These are phyloP conservation scores for Smutsia temminckii DNA, from an alignment of 2,797 vertebrate species.

Conservation along the genomic window DNA sequence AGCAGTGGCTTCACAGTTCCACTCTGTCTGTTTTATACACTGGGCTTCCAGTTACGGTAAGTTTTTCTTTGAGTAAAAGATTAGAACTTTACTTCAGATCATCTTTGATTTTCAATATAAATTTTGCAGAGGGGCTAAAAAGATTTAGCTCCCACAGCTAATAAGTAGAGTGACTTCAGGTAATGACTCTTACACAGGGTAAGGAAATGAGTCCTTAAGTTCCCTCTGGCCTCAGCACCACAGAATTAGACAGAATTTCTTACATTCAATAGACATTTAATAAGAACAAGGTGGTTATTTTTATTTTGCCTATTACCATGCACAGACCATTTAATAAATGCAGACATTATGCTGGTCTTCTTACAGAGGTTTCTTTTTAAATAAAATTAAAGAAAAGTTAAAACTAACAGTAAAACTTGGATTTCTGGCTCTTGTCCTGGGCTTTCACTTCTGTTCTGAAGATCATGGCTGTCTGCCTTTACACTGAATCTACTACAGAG, in stretches of 20 bases:
- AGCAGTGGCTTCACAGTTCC: not conserved
- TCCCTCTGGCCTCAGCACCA: not conserved
- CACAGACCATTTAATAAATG: not conserved
- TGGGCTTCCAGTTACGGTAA: not conserved
- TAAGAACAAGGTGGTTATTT: not conserved
- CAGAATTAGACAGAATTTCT: not conserved
- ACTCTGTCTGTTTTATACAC: not conserved
- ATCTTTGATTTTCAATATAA: not conserved
- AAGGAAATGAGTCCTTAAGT: not conserved
- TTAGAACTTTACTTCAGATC: not conserved
- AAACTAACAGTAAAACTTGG: constrained; percentile 25
- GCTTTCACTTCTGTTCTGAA: constrained; percentile 31
- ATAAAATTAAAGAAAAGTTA: not conserved
- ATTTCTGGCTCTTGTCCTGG: not conserved
- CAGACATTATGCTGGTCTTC: not conserved
- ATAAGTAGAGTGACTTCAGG: not conserved
- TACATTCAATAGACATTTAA: not conserved
- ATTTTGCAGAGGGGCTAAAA: not conserved
- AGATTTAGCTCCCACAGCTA: not conserved
- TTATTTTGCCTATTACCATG: not conserved
- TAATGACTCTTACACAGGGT: not conserved
- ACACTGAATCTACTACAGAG: not conserved
- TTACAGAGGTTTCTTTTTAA: not conserved
- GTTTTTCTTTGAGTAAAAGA: not conserved
- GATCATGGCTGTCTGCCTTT: constrained; percentile 21